Conservation (phyloP, 1,140 invertebrate genomes). For the Trichomalopsis sarcophagae region DNA sequence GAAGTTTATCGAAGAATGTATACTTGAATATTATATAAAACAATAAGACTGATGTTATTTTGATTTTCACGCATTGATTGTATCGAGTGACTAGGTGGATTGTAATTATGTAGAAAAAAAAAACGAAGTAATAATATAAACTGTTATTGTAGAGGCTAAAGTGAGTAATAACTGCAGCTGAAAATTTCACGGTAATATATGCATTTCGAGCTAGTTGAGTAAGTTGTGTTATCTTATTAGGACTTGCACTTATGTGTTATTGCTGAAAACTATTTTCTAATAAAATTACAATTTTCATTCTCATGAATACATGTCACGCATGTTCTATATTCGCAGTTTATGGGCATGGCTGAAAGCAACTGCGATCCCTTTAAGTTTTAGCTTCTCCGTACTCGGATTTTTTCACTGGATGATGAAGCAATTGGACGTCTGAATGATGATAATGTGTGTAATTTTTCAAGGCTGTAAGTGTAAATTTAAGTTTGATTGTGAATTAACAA, state of each 20-base stretch:
- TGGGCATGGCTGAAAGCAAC: slow-evolving; percentile 85
- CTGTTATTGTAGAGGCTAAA: slow-evolving; percentile 13
- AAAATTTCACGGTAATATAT: neutral
- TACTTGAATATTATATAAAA: neutral
- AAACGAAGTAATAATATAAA: slow-evolving; percentile 2
- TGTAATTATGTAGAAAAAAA: slow-evolving; percentile 22
- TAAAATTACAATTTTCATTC: slow-evolving; percentile 5
- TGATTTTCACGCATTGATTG: slow-evolving; percentile 9
- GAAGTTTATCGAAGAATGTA: neutral
- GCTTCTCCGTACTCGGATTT: slow-evolving; percentile 82
- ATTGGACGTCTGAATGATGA: slow-evolving; percentile 71
- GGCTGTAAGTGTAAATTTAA: slow-evolving; percentile 33
- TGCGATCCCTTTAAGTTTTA: slow-evolving; percentile 83
- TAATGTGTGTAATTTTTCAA: slow-evolving; percentile 24
- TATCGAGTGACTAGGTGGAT: neutral
- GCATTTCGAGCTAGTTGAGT: neutral
- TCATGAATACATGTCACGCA: slow-evolving; percentile 53
- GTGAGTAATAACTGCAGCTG: neutral
- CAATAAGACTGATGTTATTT: slow-evolving; percentile 41
- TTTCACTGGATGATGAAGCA: slow-evolving; percentile 87
- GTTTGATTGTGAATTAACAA: slow-evolving; percentile 5
- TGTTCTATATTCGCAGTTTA: slow-evolving; percentile 76
- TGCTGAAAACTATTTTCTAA: slow-evolving; percentile 1
- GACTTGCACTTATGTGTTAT: neutral
- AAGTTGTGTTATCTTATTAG: slow-evolving; percentile 25